Evolutionary conservation across 2,113 vertebrate genomes (phyloP).

Genomic region (Alethe castanea): DNA sequence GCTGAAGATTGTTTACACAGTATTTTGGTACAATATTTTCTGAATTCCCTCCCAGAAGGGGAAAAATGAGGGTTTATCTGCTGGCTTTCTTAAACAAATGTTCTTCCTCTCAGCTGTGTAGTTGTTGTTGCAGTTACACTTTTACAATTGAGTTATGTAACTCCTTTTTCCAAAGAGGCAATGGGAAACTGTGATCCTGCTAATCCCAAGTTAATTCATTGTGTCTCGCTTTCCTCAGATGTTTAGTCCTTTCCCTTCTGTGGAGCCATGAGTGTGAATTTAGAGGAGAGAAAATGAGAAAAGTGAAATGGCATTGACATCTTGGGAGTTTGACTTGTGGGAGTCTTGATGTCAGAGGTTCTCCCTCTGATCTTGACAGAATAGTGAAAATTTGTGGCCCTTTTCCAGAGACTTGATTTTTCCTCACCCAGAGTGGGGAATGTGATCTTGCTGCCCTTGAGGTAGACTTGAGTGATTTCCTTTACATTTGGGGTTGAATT

Average conservation of each 20-base stretch:
- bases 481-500: neutral
- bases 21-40: neutral
- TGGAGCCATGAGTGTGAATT: neutral
- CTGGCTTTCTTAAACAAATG: neutral
- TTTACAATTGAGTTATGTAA: neutral
- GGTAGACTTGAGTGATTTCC: fast-evolving
- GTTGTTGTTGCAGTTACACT: neutral
- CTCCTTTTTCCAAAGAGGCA: neutral
- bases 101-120: neutral
- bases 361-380: neutral
- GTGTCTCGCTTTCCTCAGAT: neutral
- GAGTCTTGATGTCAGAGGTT: neutral
- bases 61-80: neutral
- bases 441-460: neutral
- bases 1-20: neutral
- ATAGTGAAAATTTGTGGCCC: neutral
- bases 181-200: neutral
- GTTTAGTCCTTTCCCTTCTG: neutral
- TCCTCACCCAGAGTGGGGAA: neutral
- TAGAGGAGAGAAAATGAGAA: neutral
- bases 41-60: neutral
- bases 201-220: neutral
- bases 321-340: neutral
- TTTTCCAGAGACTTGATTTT: neutral
- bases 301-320: neutral